Evolutionary conservation across 1,140 invertebrate genomes (phyloP).

Genomic region (Saccostrea echinata): DNA sequence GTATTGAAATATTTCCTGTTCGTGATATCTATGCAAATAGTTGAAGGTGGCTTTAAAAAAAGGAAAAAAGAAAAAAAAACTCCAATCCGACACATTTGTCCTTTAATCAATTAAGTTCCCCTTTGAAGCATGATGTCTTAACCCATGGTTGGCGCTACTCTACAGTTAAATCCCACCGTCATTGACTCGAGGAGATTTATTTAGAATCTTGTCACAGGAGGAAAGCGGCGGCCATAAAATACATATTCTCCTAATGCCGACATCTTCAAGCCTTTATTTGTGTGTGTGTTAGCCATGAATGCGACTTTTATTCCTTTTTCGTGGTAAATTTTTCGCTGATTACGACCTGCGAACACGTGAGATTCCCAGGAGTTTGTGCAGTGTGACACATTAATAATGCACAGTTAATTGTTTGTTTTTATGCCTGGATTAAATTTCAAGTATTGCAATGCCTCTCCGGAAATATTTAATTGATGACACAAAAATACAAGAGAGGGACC

Average conservation of each 20-base stretch:
- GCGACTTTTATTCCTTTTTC: background rate
- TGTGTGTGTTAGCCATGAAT: background rate
- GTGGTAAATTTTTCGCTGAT: background rate
- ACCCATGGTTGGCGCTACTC: background rate
- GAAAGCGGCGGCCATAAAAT: background rate
- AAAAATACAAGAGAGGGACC: background rate
- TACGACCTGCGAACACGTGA: background rate
- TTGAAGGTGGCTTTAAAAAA: background rate
- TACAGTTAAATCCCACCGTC: background rate
- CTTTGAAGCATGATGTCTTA: background rate
- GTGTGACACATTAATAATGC: background rate
- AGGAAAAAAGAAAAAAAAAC: background rate
- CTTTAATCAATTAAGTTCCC: slow-evolving; percentile 1
- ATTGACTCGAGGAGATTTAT: background rate
- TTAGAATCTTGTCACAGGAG: background rate
- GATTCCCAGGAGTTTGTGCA: background rate
- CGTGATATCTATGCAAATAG: background rate
- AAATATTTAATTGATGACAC: slow-evolving; percentile 24
- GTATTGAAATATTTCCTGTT: background rate
- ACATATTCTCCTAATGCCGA: background rate
- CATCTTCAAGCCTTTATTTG: background rate
- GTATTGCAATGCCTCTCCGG: background rate
- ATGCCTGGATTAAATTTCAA: background rate
- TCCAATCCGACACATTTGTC: background rate
- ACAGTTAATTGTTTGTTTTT: background rate